Evolutionary conservation across 2,113 vertebrate species (phyloP).

Genomic region (Orthochromis indermauri): DNA sequence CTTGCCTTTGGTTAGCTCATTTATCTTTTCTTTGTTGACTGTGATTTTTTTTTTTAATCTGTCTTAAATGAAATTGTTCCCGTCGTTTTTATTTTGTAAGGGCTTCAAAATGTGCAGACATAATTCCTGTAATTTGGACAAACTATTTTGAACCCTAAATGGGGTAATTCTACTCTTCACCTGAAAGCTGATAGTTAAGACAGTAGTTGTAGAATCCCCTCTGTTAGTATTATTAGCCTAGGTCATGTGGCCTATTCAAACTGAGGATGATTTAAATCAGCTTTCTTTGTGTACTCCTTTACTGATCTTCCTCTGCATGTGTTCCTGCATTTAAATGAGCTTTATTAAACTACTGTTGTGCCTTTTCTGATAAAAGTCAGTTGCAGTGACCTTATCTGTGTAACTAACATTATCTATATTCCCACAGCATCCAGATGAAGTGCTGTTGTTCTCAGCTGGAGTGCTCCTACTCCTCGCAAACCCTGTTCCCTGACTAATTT

Average conservation of each 20-base stretch:
- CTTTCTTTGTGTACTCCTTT: neutral
- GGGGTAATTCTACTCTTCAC: neutral
- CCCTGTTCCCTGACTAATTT: constrained; percentile 50
- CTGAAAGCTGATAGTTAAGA: neutral
- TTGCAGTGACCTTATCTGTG: constrained; percentile 42
- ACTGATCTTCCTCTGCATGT: neutral
- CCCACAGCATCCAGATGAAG: constrained; percentile 28
- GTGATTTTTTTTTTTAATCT: neutral
- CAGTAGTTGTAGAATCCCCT: neutral
- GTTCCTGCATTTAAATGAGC: neutral
- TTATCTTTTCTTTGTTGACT: neutral
- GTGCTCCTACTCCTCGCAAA: constrained; percentile 23
- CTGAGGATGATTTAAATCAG: neutral
- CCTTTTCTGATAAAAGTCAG: constrained; percentile 4
- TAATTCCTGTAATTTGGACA: neutral
- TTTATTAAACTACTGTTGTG: constrained; percentile 12
- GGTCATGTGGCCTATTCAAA: neutral
- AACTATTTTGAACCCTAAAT: neutral
- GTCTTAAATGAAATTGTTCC: neutral
- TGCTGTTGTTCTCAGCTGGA: constrained; percentile 46
- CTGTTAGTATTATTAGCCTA: neutral
- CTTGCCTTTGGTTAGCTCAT: neutral
- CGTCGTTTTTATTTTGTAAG: neutral
- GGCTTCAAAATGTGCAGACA: neutral
- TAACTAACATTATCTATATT: constrained; percentile 42